These are phyloP conservation scores for Agelas oroides DNA, from an alignment of 37 sponge, comb jelly and placozoan genomes.

Conservation along the genomic window DNA sequence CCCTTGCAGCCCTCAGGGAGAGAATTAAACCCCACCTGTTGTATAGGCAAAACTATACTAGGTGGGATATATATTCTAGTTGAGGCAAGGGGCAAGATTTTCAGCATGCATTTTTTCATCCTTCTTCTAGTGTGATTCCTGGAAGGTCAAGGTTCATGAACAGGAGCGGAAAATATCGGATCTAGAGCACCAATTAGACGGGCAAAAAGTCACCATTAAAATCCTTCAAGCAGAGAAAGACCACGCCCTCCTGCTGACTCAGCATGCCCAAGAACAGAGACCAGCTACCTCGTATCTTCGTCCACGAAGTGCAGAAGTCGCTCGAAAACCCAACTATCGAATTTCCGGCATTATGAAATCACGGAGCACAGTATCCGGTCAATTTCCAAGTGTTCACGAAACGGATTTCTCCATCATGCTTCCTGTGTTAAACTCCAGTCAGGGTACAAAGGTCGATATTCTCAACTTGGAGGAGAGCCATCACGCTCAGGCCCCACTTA, in stretches of 20 bases:
- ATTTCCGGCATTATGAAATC: conserved; percentile 13
- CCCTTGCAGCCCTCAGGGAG: too few species aligned
- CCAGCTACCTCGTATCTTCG: neutral
- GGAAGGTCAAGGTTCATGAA: conserved; percentile 34
- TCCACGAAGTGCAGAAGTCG: conserved; percentile 42
- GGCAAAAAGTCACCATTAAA: conserved; percentile 35
- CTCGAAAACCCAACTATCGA: conserved; percentile 38
- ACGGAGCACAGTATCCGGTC: neutral
- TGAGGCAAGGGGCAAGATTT: too few species aligned
- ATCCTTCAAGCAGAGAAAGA: conserved; percentile 56
- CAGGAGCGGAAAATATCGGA: conserved; percentile 31
- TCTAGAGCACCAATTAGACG: conserved; percentile 42
- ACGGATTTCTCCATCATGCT: conserved; percentile 26
- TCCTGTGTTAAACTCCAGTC: conserved; percentile 1
- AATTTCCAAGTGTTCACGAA: neutral
- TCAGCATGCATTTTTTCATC: neutral
- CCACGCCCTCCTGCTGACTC: conserved; percentile 21
- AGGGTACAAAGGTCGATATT: conserved; percentile 34
- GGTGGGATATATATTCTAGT: too few species aligned
- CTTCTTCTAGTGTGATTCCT: conserved; percentile 28
- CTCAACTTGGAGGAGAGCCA: conserved; percentile 39
- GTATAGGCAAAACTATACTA: too few species aligned
- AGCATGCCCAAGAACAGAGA: conserved; percentile 7
- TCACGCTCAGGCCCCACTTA: neutral
- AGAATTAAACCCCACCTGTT: too few species aligned